Conservation (phyloP, 1,140 invertebrate species). For the Lysiphlebus fabarum region DNA sequence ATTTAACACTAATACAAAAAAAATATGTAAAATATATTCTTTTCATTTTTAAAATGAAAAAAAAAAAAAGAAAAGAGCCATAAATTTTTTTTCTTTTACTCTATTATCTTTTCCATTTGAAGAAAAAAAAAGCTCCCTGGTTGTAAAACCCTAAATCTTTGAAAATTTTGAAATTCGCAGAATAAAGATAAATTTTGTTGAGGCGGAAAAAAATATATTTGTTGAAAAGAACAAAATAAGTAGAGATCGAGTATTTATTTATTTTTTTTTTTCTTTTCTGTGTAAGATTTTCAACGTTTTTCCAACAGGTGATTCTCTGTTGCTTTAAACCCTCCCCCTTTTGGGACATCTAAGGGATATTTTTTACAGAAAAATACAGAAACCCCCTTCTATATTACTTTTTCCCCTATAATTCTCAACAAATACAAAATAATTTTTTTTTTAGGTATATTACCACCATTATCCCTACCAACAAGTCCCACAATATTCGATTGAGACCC, state of each 20-base stretch:
- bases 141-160: background rate
- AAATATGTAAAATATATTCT: too few species aligned
- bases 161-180: background rate
- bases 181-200: background rate
- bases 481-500: conserved; percentile 35
- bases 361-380: conserved; percentile 6
- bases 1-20: too few species aligned
- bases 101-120: background rate
- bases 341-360: background rate
- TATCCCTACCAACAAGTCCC: conserved; percentile 40
- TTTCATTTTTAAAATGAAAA: too few species aligned
- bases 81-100: background rate
- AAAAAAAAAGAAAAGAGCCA: too few species aligned
- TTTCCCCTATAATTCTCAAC: conserved; percentile 44
- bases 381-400: conserved; percentile 24
- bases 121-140: background rate
- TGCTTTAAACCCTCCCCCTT: background rate
- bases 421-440: conserved; percentile 41
- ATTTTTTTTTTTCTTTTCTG: conserved; percentile 4
- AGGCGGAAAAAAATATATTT: background rate
- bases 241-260: conserved; percentile 1
- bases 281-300: conserved; percentile 26
- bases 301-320: conserved; percentile 31
- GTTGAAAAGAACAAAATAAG: conserved; percentile 1
- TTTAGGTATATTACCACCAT: conserved; percentile 52